phyloP scores from a whole-genome alignment of 2,797 vertebrate genomes.

The Anas acuta region DNA sequence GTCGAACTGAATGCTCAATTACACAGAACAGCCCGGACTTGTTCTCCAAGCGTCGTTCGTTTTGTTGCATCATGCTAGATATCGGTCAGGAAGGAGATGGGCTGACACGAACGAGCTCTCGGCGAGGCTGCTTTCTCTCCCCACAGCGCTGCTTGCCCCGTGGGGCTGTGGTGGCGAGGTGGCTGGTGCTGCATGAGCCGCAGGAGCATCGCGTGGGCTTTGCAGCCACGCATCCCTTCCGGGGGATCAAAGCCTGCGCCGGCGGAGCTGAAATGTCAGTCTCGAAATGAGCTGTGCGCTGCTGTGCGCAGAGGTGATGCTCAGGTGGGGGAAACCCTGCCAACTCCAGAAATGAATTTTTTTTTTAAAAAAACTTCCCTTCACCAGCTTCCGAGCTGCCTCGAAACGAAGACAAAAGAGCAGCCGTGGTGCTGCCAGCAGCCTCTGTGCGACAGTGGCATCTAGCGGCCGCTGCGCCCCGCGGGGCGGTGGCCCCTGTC shows the following conservation, averaged over 20 bases:
- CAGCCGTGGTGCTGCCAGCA: background rate
- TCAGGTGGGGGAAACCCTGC: background rate
- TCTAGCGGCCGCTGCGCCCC: background rate
- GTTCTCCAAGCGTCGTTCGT: background rate
- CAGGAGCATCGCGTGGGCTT: background rate
- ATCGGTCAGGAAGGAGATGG: background rate
- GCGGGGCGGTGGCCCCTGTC: no score
- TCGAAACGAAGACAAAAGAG: background rate
- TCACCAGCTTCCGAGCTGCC: background rate
- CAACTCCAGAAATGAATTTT: background rate
- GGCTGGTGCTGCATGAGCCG: background rate
- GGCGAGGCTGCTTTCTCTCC: background rate
- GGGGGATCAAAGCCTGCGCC: accelerated
- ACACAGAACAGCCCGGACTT: constrained; percentile 22
- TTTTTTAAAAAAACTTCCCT: background rate
- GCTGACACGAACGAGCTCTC: background rate
- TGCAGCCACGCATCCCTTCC: background rate
- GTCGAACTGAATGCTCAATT: background rate
- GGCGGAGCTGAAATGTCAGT: background rate
- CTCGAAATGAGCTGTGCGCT: accelerated
- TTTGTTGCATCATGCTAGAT: background rate
- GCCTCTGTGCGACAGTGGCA: background rate
- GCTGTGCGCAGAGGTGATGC: background rate
- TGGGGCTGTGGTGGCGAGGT: accelerated
- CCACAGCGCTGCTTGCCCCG: accelerated